These are phyloP conservation scores for Lagodon rhomboides DNA, from an alignment of 2,797 vertebrate species.

Conservation along the genomic window DNA sequence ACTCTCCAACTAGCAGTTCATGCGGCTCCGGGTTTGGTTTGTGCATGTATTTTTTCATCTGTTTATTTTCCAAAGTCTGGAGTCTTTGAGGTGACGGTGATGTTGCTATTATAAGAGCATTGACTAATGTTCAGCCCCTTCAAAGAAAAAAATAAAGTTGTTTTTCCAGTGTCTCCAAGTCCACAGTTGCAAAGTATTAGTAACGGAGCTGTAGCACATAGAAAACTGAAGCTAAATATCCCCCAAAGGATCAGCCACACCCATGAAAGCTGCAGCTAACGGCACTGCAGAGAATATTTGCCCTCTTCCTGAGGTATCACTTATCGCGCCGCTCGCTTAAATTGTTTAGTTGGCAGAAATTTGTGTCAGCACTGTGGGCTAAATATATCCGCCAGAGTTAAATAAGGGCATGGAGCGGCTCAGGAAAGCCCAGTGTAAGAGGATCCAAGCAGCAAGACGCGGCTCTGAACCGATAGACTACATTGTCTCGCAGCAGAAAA, in stretches of 20 bases:
- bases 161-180: slow-evolving; percentile 25
- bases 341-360: slow-evolving; percentile 87
- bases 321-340: slow-evolving; percentile 80
- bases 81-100: slow-evolving; percentile 44
- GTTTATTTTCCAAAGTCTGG: slow-evolving; percentile 52
- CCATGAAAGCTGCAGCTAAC: slow-evolving; percentile 41
- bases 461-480: slow-evolving; percentile 78
- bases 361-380: slow-evolving; percentile 82
- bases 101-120: slow-evolving; percentile 37
- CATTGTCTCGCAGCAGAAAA: slow-evolving; percentile 86
- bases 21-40: slow-evolving; percentile 39
- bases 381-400: slow-evolving; percentile 87
- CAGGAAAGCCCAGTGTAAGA: slow-evolving; percentile 87
- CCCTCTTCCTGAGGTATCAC: slow-evolving; percentile 74
- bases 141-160: background rate
- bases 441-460: slow-evolving; percentile 75
- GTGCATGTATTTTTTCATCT: slow-evolving; percentile 43
- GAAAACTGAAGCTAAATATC: slow-evolving; percentile 34
- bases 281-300: slow-evolving; percentile 53
- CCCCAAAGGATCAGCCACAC: slow-evolving; percentile 41
- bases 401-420: slow-evolving; percentile 87
- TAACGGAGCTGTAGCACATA: slow-evolving; percentile 8
- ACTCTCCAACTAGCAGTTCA: slow-evolving; percentile 53
- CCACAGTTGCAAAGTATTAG: slow-evolving; percentile 19
- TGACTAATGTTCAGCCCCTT: slow-evolving; percentile 7